These are phyloP conservation scores for Sarcophilus harrisii DNA, from an alignment of 2,797 vertebrate genomes.

Conservation along the genomic window DNA sequence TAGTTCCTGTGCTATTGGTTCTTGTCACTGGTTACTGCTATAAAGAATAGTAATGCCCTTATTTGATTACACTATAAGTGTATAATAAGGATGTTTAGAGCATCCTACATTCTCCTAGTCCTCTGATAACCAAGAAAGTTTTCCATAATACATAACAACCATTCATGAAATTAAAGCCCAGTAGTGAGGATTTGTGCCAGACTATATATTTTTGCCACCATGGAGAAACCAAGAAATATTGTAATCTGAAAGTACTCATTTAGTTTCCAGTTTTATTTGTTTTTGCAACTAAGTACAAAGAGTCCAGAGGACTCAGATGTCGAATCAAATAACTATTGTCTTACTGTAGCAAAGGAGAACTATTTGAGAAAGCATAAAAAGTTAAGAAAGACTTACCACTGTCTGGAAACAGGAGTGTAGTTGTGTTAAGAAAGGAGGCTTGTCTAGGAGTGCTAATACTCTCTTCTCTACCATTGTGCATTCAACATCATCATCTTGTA, in stretches of 20 bases:
- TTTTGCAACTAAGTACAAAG: neutral
- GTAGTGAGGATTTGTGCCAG: neutral
- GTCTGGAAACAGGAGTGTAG: constrained; percentile 99
- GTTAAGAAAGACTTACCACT: constrained; percentile 87
- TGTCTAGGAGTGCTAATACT: constrained; percentile 94
- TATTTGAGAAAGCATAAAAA: neutral
- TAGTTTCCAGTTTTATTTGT: neutral
- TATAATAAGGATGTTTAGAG: neutral
- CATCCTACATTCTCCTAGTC: neutral
- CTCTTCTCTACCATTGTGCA: constrained; percentile 99
- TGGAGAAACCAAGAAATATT: neutral
- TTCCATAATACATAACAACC: neutral
- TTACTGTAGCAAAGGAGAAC: neutral
- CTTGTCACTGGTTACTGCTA: neutral
- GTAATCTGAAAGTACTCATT: neutral
- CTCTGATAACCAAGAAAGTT: neutral
- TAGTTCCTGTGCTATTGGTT: neutral
- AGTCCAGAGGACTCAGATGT: neutral
- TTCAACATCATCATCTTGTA: constrained; percentile 98
- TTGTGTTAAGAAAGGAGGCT: constrained; percentile 95
- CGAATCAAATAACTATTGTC: neutral
- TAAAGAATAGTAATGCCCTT: neutral
- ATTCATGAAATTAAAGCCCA: neutral
- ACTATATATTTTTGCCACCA: neutral
- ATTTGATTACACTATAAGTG: neutral